A percentile compares a stretch with the other conserved stretches of the same genome.
Conservation (phyloP, 2,797 vertebrate species). For the Acipenser transmontanus region DNA sequence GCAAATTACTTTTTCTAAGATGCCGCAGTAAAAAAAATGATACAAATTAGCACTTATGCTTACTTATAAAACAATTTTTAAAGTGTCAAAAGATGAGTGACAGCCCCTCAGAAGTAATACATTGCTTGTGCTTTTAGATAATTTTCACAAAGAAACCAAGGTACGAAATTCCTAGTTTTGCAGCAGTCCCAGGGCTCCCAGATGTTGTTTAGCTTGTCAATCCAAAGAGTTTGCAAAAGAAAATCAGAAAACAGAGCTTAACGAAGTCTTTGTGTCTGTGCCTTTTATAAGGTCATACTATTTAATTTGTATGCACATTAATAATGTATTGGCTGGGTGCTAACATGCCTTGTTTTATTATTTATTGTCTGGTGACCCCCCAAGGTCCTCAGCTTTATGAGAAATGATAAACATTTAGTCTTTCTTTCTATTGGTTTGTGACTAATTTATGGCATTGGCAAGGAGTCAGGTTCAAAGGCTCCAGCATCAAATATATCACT, state of each 20-base stretch:
- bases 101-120: too few relatives aligned
- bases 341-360: slow-evolving; percentile 41
- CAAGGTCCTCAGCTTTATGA: slow-evolving; percentile 30
- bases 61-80: too few relatives aligned
- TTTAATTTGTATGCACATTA: slow-evolving; percentile 29
- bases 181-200: neutral
- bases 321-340: slow-evolving; percentile 49
- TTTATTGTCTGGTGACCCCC: slow-evolving; percentile 37
- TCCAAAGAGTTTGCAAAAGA: neutral
- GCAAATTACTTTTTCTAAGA: too few relatives aligned
- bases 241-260: neutral
- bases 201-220: neutral
- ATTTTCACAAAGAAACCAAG: neutral
- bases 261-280: neutral
- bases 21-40: too few relatives aligned
- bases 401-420: slow-evolving; percentile 40
- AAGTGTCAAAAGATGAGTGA: too few relatives aligned
- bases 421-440: slow-evolving; percentile 42
- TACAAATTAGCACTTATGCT: too few relatives aligned
- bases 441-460: slow-evolving; percentile 52
- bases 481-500: slow-evolving; percentile 47
- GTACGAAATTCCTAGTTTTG: neutral
- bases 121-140: neutral
- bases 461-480: slow-evolving; percentile 46
- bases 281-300: neutral